phyloP scores from a whole-genome alignment of 2,113 vertebrate genomes.

The Gopherus evgoodei region DNA sequence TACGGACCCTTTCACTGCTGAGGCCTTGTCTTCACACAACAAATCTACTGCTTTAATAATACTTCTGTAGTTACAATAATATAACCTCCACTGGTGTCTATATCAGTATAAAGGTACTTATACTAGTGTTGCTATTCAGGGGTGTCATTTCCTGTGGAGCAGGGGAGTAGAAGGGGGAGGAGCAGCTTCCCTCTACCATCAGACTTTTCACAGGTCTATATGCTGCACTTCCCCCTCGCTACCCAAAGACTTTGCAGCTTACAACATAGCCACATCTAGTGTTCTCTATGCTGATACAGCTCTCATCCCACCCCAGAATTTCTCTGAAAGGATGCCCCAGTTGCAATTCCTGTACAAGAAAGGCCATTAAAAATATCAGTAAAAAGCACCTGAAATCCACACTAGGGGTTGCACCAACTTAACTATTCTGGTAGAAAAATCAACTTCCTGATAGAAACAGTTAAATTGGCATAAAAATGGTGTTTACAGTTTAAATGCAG shows the following conservation, averaged over 20 bases:
- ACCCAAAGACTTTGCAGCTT: not conserved
- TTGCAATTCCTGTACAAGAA: not conserved
- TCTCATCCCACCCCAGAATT: not conserved
- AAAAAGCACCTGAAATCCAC: not conserved
- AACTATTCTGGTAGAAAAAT: not conserved
- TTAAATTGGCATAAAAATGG: not conserved
- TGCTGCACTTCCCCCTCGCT: not conserved
- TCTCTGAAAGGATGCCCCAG: not conserved
- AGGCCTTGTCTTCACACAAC: accelerated
- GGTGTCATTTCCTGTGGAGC: not conserved
- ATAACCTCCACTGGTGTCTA: not conserved
- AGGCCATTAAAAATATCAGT: not conserved
- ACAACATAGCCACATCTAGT: not conserved
- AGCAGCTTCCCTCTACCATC: not conserved
- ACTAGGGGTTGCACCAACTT: not conserved
- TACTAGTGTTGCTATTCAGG: not conserved
- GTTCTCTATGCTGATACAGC: not conserved
- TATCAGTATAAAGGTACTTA: not conserved
- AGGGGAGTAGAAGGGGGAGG: no score
- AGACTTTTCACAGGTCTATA: not conserved
- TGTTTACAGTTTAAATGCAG: not conserved
- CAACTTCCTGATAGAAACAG: not conserved
- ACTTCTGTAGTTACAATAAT: not conserved
- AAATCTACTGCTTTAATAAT: not conserved
- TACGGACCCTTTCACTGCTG: not conserved